These are phyloP conservation scores for Catocala nupta DNA, from an alignment of 2,888 invertebrate genomes.

Conservation along the genomic window DNA sequence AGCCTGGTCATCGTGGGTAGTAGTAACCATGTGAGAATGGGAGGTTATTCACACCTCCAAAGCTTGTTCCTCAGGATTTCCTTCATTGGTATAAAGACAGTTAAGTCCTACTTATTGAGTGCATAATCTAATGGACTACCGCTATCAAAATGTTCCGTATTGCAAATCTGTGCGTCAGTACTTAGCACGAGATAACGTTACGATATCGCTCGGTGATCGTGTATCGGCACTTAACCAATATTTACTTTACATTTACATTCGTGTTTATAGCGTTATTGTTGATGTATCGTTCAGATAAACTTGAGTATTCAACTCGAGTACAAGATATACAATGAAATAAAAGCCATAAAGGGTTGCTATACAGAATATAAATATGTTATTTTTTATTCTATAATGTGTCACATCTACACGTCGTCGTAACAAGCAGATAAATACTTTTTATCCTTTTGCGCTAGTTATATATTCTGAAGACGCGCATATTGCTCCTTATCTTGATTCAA, in stretches of 20 bases:
- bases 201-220: conserved; percentile 20
- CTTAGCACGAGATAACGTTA: conserved; percentile 29
- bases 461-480: too few relatives aligned
- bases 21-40: too few relatives aligned
- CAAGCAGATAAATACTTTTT: too few relatives aligned
- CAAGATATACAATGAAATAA: conserved; percentile 3
- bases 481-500: too few relatives aligned
- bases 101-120: conserved; percentile 1
- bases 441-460: too few relatives aligned
- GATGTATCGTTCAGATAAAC: background rate
- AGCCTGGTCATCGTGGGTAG: too few relatives aligned
- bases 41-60: too few relatives aligned
- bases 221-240: conserved; percentile 6
- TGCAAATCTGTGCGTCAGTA: conserved; percentile 30
- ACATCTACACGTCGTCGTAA: too few relatives aligned
- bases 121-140: conserved; percentile 29
- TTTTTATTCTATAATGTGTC: too few relatives aligned
- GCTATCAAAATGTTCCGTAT: conserved; percentile 41
- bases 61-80: too few relatives aligned
- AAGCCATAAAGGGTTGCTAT: background rate
- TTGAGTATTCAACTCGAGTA: conserved; percentile 7
- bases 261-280: conserved; percentile 5
- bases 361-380: background rate
- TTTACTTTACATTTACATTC: conserved; percentile 12
- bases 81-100: too few relatives aligned